Percentiles rank a stretch among this genome's conserved stretches.
Evolutionary conservation across 1,140 invertebrate species (phyloP).

Genomic region (Drosophila simulans): DNA sequence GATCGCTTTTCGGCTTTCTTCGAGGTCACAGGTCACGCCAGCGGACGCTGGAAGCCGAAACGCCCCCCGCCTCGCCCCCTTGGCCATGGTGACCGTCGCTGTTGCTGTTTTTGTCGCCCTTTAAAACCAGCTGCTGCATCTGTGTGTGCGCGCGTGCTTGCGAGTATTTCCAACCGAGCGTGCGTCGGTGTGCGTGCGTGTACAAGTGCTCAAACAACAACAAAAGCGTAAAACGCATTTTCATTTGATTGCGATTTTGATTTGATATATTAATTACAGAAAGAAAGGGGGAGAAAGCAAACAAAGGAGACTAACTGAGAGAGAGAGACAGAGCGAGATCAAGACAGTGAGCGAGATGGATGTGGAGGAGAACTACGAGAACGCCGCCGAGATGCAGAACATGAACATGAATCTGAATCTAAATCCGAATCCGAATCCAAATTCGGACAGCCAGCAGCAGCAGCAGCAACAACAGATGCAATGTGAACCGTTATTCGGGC

Average conservation of each 20-base stretch:
- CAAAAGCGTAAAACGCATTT: conserved; percentile 61
- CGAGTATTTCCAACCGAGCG: conserved; percentile 18
- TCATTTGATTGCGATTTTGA: conserved; percentile 45
- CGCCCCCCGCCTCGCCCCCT: background rate
- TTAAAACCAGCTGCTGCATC: conserved; percentile 34
- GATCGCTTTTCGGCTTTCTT: conserved; percentile 7
- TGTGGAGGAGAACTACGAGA: conserved; percentile 73
- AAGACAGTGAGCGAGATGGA: conserved; percentile 47
- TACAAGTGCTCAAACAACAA: conserved; percentile 47
- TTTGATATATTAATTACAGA: conserved; percentile 23
- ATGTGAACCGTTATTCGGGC: conserved; percentile 66
- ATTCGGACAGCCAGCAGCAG: conserved; percentile 24
- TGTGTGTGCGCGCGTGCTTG: conserved; percentile 38
- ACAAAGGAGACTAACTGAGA: conserved; percentile 21
- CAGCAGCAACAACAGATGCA: conserved; percentile 61
- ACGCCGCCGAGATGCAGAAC: conserved; percentile 46
- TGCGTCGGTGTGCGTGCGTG: conserved; percentile 23
- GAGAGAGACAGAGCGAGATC: conserved; percentile 9
- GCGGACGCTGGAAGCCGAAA: conserved; percentile 9
- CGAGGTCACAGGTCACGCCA: conserved; percentile 15
- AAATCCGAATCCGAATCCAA: conserved; percentile 29
- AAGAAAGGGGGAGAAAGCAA: conserved; percentile 22
- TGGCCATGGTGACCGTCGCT: conserved; percentile 18
- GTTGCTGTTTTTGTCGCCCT: conserved; percentile 27
- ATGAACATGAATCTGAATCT: conserved; percentile 32